These are phyloP conservation scores for Nasonovia ribisnigri DNA, from an alignment of 2,888 invertebrate genomes.

Conservation along the genomic window DNA sequence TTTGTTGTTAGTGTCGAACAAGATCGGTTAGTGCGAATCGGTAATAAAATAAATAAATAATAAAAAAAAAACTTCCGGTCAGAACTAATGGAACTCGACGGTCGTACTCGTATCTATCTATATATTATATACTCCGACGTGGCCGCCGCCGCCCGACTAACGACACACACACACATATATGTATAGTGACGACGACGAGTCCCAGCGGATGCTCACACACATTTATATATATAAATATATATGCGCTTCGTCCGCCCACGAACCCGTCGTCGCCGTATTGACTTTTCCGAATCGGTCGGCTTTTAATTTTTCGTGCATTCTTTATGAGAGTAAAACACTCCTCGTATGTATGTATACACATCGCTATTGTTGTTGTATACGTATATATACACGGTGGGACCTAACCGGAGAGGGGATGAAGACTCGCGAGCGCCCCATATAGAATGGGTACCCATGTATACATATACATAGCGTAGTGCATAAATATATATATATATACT, in stretches of 20 bases:
- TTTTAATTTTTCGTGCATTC: conserved; percentile 23
- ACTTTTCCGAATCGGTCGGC: conserved; percentile 36
- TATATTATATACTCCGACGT: neutral
- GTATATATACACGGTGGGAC: neutral
- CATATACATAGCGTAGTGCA: no score
- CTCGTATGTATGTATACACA: no score
- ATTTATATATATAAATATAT: no score
- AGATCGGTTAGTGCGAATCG: neutral
- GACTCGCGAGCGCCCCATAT: neutral
- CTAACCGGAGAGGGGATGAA: neutral
- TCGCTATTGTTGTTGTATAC: neutral
- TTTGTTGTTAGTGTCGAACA: neutral
- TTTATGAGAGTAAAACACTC: neutral
- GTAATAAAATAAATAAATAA: conserved; percentile 21
- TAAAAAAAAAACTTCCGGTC: neutral
- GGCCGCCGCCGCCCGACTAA: neutral
- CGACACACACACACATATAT: neutral
- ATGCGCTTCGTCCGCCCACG: neutral
- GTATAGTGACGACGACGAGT: neutral
- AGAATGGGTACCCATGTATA: neutral
- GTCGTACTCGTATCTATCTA: neutral
- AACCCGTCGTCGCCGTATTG: neutral
- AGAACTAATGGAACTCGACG: conserved; percentile 5
- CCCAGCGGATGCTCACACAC: neutral
- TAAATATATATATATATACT: neutral